Percentiles rank a stretch among this genome's conserved stretches.
phyloP scores from a whole-genome alignment of 2,797 vertebrate genomes.

The Myripristis jacobus region DNA sequence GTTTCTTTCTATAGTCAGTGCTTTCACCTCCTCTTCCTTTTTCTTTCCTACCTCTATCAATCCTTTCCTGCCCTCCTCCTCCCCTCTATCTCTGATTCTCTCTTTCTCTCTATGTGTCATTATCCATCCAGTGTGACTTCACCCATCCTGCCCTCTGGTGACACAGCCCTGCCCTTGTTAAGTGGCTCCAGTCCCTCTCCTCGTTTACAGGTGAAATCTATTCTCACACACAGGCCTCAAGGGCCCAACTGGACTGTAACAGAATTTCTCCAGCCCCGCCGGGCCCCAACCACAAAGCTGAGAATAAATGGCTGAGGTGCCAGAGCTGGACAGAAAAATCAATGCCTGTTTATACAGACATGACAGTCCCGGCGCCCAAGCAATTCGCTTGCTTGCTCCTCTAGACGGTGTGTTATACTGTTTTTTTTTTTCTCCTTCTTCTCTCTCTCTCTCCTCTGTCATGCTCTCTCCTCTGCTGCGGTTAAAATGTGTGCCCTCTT shows the following conservation, averaged over 20 bases:
- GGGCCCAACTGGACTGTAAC: conserved; percentile 97
- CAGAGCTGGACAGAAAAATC: conserved; percentile 99
- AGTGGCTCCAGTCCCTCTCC: conserved; percentile 79
- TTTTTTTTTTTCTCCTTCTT: conserved; percentile 9
- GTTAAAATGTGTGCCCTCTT: conserved; percentile 69
- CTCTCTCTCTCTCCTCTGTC: conserved; percentile 38
- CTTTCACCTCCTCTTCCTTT: not conserved
- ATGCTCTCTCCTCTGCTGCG: conserved; percentile 57
- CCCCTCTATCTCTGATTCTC: conserved; percentile 15
- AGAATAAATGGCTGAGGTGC: conserved; percentile 99
- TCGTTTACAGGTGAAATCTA: conserved; percentile 99
- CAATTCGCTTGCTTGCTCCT: conserved; percentile 80
- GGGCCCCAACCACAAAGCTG: conserved; percentile 96
- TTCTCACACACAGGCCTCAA: conserved; percentile 98
- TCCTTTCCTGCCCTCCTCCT: conserved; percentile 9
- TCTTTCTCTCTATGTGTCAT: conserved; percentile 52
- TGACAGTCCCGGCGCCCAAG: conserved; percentile 90
- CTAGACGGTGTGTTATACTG: conserved; percentile 63
- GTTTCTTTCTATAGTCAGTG: not conserved
- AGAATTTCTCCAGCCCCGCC: conserved; percentile 98
- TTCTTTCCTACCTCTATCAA: conserved; percentile 19
- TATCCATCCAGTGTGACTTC: conserved; percentile 77
- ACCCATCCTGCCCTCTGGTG: conserved; percentile 75
- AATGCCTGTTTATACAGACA: conserved; percentile 99
- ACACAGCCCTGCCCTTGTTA: conserved; percentile 81